phyloP scores from a whole-genome alignment of 1,140 invertebrate species.

The Artemia franciscana region DNA sequence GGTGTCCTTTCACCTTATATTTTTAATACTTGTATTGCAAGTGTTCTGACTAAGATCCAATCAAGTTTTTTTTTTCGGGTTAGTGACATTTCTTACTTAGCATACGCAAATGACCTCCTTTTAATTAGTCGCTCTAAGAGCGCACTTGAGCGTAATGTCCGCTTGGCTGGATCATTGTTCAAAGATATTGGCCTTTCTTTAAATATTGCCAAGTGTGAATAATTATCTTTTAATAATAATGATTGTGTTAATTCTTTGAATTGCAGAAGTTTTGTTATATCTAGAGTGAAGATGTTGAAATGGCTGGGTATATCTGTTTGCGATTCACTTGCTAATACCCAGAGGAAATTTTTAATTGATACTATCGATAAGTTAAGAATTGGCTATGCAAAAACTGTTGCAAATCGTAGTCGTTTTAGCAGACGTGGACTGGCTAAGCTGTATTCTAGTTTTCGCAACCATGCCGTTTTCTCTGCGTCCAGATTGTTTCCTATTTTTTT shows the following conservation, averaged over 20 bases:
- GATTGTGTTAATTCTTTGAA: background rate
- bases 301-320: background rate
- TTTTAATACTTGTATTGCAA: background rate
- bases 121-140: background rate
- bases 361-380: background rate
- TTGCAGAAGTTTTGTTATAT: background rate
- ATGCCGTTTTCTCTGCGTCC: background rate
- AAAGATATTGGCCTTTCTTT: background rate
- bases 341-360: background rate
- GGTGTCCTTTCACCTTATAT: background rate
- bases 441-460: background rate
- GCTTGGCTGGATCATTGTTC: background rate
- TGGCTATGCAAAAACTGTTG: background rate
- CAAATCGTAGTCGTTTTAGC: background rate
- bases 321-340: background rate
- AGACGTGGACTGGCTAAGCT: background rate
- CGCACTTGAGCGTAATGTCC: background rate
- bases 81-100: background rate
- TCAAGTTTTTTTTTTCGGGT: background rate
- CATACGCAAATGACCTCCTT: background rate
- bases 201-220: background rate
- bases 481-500: background rate
- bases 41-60: background rate
- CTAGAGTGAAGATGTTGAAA: background rate
- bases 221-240: background rate